Percentiles rank a stretch among this genome's conserved stretches.
These are phyloP conservation scores for Oikopleura dioica DNA, from an alignment of 23 tunicate species.

Conservation along the genomic window DNA sequence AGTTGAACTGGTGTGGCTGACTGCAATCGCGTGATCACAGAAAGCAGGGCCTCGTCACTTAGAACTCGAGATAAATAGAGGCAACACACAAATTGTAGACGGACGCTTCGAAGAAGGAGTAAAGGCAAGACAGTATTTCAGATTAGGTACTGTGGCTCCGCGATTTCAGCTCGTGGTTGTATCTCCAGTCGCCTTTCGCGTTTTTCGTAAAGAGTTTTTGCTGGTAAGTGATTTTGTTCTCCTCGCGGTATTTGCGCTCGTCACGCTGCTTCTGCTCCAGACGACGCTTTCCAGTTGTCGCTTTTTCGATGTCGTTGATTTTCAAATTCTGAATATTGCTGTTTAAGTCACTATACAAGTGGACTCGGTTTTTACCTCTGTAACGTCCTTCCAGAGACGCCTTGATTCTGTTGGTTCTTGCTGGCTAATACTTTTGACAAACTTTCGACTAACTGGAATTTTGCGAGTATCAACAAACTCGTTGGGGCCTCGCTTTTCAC, in stretches of 20 bases:
- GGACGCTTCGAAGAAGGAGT: too few species aligned
- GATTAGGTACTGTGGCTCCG: neutral
- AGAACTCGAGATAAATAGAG: too few species aligned
- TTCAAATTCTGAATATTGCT: conserved; percentile 15
- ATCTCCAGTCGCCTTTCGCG: neutral
- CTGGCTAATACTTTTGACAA: conserved; percentile 32
- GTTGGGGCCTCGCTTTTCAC: conserved; percentile 12
- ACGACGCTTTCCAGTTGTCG: conserved; percentile 37
- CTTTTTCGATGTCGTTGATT: conserved; percentile 57
- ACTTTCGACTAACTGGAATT: conserved; percentile 19
- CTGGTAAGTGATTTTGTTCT: conserved; percentile 30
- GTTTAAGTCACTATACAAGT: neutral
- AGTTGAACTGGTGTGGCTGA: too few species aligned
- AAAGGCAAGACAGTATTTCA: too few species aligned
- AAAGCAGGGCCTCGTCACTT: too few species aligned
- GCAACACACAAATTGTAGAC: too few species aligned
- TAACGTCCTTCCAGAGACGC: conserved; percentile 52
- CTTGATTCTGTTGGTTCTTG: conserved; percentile 68
- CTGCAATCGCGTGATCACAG: too few species aligned
- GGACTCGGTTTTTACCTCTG: conserved; percentile 6
- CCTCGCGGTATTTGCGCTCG: conserved; percentile 54
- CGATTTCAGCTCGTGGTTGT: neutral
- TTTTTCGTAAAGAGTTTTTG: conserved; percentile 13
- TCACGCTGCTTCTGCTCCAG: conserved; percentile 56
- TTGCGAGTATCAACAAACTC: conserved; percentile 37